Conservation (phyloP, 2,888 invertebrate species). For the Linnaemya vulpina region DNA sequence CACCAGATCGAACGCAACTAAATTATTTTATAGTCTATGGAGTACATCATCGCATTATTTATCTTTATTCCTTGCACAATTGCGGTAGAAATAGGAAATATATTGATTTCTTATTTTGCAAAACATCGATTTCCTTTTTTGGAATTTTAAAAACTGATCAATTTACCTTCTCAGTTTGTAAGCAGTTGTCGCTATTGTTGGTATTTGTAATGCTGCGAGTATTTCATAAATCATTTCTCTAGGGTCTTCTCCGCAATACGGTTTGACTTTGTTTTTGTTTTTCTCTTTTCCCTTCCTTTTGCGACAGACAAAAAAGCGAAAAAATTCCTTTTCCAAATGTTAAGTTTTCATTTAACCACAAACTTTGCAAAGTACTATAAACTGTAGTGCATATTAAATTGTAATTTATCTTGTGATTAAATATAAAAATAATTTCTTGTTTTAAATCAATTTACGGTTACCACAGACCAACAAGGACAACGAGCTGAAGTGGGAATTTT, state of each 20-base stretch:
- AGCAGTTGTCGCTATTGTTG: slow-evolving; percentile 17
- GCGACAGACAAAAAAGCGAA: neutral
- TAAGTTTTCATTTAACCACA: slow-evolving; percentile 43
- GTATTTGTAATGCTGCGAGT: slow-evolving; percentile 13
- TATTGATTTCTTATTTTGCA: neutral
- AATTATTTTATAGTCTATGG: no score
- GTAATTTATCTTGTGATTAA: slow-evolving; percentile 34
- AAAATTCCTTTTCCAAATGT: neutral
- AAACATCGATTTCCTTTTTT: neutral
- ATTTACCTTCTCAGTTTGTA: neutral
- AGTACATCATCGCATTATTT: no score
- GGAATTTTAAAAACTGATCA: neutral
- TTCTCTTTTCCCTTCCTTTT: neutral
- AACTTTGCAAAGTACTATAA: slow-evolving; percentile 36
- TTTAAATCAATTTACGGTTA: slow-evolving; percentile 12
- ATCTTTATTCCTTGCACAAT: no score
- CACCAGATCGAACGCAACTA: no score
- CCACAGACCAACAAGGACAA: neutral
- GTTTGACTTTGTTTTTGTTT: slow-evolving; percentile 29
- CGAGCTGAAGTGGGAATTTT: slow-evolving; percentile 9
- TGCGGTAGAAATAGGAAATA: no score
- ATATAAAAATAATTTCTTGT: slow-evolving; percentile 17
- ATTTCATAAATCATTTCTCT: slow-evolving; percentile 52
- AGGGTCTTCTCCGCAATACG: slow-evolving; percentile 48
- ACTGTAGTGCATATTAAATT: slow-evolving; percentile 40